Base-by-base conservation (phyloP, 2,888 invertebrate species). In the Ditula angustiorana region DNA sequence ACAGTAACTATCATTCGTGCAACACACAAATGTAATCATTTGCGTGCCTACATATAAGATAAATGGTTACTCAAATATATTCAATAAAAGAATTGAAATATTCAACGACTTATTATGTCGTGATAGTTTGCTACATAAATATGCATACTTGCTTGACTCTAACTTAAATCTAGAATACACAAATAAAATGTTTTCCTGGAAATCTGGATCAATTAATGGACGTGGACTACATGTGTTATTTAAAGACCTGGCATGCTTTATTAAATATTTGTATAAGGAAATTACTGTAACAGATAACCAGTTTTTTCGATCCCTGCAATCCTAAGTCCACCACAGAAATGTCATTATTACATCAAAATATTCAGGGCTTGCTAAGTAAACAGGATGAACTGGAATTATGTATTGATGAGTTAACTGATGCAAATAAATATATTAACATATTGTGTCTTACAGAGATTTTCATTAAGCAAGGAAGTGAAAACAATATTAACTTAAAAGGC, bases 221-320 rank as follows among this genome's bases (percentile, higher is more conserved):
- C 33, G 24, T n/a, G 35, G 53, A 10, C 33, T 53, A n/a, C 21
- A 5, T 8, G n/a, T 37, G 5, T 24, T 53, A 1, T 53, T 53
- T 23, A 35, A 16, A 0, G 37, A 37, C 24, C 2, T 53, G n/a
- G 53, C 23, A 19, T n/a, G 16, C 2, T 3, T 37, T 2, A 11
- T 21, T 1, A 35, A 7, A 13, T n/a, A n/a, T n/a, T n/a, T n/a
- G n/a, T n/a, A 47, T 24, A 24, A 47, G 47, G 21, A 2, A 13
- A 23, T 13, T 24, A 21, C 2, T 4, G 8, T 19, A n/a, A n/a
- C n/a, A n/a, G 19, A 41, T 2, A 21, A 37, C 2, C 35, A n/a
- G 37, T 53, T 53, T 53, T 53, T 53, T 53, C 53, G 53, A n/a
- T n/a, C n/a, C n/a, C n/a, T 23, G 37, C 35, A 35, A 24, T 50